Percentiles rank a stretch among this genome's conserved stretches.
phyloP scores from a whole-genome alignment of 2,797 vertebrate species.

The Borostomias antarcticus region DNA sequence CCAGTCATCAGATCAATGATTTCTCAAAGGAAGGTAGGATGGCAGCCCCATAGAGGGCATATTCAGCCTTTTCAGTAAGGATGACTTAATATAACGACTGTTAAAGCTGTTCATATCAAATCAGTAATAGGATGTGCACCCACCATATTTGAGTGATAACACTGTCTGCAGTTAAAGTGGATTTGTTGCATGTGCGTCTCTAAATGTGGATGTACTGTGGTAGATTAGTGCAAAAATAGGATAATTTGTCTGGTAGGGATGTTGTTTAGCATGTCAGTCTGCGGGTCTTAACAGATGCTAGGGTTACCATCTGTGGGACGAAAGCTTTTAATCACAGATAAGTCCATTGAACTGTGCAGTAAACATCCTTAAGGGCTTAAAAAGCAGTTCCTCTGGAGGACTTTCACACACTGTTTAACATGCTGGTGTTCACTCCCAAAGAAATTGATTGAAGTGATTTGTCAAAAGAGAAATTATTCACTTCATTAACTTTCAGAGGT shows the following conservation, averaged over 20 bases:
- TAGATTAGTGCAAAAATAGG: conserved; percentile 45
- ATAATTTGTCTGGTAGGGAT: neutral
- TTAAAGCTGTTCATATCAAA: neutral
- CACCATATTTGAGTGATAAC: neutral
- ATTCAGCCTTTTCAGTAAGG: too few relatives aligned
- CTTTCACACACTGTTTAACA: conserved; percentile 9
- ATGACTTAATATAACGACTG: neutral
- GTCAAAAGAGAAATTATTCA: neutral
- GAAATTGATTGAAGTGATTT: neutral
- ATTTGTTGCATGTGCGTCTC: neutral
- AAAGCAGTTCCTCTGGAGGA: conserved; percentile 39
- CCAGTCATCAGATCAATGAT: neutral
- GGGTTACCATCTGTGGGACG: conserved; percentile 40
- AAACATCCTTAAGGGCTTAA: conserved; percentile 69
- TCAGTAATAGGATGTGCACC: conserved; percentile 1
- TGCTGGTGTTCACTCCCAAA: neutral
- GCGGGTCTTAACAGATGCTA: conserved; percentile 35
- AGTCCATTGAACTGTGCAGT: conserved; percentile 44
- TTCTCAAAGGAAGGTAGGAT: neutral
- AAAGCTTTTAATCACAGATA: conserved; percentile 69
- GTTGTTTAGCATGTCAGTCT: conserved; percentile 25
- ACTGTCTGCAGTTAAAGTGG: neutral
- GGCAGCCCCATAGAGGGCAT: neutral
- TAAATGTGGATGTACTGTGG: conserved; percentile 25
- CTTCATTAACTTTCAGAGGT: neutral